Base-by-base conservation (phyloP, 1,140 invertebrate genomes). In the Odontomachus brunneus region DNA sequence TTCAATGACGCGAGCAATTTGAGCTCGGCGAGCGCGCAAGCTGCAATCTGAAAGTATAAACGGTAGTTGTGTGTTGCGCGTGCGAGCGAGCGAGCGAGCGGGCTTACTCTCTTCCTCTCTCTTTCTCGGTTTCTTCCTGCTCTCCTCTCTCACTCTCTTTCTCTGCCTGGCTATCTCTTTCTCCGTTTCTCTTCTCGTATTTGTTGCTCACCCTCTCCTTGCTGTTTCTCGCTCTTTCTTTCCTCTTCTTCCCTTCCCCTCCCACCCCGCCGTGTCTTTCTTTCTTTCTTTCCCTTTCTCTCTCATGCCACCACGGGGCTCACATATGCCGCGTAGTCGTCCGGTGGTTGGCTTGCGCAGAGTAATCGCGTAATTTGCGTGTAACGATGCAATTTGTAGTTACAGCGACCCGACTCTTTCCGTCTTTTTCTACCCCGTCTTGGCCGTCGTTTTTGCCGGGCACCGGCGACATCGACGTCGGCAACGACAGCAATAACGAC, bases 361-460 rank as follows among this genome's bases (percentile, higher is more conserved):
- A 83, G 69, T 90, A 91, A 92, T 92, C 89, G 89, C 87, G 89
- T 91, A 92, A 92, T 92, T 92, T 91, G 90, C 91, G 89, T 92
- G 88, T 92, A 92, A 92, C 91, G 92, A 92, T 89, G 91, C 90
- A 91, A 91, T 92, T 92, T 91, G 92, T 91, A 91, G 90, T 90
- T 91, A 91, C 83, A 75, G 82, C 73, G 78, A 89, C 88, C 81
- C 80, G 72, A 66, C 69, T 22, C 38, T 72, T 82, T 75, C 83
- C 62, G 72, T 80, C 66, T 80, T 59, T 26, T 48, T 80, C 33
- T 26, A n/a, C 14, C 14, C 12, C 12, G 9, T 69, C 33, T 57
- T 19, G 33, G 48, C 49, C 26, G 60, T n/a, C 48, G 59, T 60
- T 82, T 33, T 67, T 80, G 63, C 24, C 78, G 29, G 51, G 69